Conservation (phyloP, 2,797 vertebrate genomes). For the Poliocrania exsul region DNA sequence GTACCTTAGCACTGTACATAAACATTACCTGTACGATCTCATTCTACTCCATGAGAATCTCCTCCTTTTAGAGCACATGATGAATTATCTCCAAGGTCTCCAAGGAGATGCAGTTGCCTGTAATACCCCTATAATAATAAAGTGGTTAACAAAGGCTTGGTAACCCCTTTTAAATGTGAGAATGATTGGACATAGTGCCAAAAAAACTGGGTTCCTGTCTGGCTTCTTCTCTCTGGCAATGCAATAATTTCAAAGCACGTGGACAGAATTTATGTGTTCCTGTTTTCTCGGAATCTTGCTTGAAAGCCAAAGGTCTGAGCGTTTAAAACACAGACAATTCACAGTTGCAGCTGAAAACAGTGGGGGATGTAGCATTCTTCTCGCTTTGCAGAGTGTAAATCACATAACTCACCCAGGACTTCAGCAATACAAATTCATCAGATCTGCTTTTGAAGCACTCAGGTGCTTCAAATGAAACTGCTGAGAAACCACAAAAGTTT, state of each 20-base stretch:
- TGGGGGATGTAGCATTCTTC: neutral
- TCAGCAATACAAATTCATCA: neutral
- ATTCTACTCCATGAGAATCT: too few species aligned
- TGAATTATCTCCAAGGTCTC: neutral
- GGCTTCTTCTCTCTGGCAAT: neutral
- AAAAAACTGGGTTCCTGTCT: neutral
- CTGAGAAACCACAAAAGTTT: neutral
- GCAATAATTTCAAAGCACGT: neutral
- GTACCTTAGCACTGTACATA: neutral
- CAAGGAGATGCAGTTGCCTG: neutral
- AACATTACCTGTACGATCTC: neutral
- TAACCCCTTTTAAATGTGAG: neutral
- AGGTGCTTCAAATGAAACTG: neutral
- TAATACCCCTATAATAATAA: neutral
- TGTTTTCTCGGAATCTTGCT: neutral
- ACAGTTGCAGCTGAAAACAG: neutral
- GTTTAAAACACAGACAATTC: neutral
- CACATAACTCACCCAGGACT: neutral
- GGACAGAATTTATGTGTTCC: neutral
- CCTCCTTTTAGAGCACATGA: neutral
- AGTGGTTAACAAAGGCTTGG: neutral
- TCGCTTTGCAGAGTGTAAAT: neutral
- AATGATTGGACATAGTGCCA: neutral
- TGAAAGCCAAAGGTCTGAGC: neutral
- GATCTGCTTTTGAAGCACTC: neutral